Evolutionary conservation across 2,797 vertebrate species (phyloP).

Genomic region (Coregonus ussuriensis): DNA sequence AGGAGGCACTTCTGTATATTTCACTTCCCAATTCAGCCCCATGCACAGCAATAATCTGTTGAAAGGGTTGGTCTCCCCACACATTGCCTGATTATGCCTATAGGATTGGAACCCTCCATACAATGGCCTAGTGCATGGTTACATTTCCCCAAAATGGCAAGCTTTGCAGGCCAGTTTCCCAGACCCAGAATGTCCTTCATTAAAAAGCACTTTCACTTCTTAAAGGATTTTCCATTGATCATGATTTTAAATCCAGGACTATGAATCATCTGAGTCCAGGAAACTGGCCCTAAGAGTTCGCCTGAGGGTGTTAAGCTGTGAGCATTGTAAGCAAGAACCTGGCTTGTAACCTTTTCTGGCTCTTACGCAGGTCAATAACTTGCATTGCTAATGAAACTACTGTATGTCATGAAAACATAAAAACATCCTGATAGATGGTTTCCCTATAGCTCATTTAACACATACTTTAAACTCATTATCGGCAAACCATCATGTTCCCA

Average conservation of each 20-base stretch:
- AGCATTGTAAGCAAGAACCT: too few species aligned
- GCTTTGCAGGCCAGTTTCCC: conserved; percentile 18
- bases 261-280: too few species aligned
- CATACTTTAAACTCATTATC: conserved; percentile 16
- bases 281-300: too few species aligned
- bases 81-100: conserved; percentile 25
- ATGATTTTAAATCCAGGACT: too few species aligned
- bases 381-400: neutral
- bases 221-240: neutral
- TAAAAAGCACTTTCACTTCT: neutral
- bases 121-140: conserved; percentile 27
- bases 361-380: too few species aligned
- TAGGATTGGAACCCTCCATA: conserved; percentile 20
- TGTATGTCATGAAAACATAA: neutral
- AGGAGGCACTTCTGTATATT: conserved; percentile 51
- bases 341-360: too few species aligned
- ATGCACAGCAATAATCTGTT: conserved; percentile 41
- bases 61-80: conserved; percentile 29
- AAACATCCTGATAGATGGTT: neutral
- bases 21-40: conserved; percentile 31
- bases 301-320: too few species aligned
- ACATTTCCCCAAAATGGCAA: conserved; percentile 17
- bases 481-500: conserved; percentile 6
- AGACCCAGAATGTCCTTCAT: neutral
- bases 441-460: conserved; percentile 4